phyloP scores from a whole-genome alignment of 35 echinoderm and acorn worm genomes.

The Diadema setosum region DNA sequence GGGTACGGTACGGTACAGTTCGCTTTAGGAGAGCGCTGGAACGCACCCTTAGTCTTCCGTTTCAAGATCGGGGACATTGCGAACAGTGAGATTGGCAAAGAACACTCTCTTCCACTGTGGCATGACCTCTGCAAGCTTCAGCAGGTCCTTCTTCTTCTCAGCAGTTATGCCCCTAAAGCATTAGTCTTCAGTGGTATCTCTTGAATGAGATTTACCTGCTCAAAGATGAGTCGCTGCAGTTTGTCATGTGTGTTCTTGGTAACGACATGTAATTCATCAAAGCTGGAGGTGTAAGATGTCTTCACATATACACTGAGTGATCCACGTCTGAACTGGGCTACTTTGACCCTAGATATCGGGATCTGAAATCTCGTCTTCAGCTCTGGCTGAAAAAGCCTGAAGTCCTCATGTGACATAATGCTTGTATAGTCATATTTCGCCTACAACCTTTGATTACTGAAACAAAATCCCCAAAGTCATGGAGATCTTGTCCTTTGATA shows the following conservation, averaged over 20 bases:
- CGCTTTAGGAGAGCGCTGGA: too few relatives aligned
- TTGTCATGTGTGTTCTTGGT: background rate
- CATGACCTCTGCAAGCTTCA: background rate
- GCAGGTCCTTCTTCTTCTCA: background rate
- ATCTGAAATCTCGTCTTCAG: background rate
- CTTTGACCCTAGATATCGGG: background rate
- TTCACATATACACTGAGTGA: background rate
- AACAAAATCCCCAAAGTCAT: background rate
- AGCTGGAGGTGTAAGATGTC: background rate
- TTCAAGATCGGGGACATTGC: background rate
- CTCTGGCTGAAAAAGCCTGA: background rate
- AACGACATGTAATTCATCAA: background rate
- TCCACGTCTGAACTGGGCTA: background rate
- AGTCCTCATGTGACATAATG: background rate
- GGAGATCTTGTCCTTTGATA: background rate
- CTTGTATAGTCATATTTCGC: background rate
- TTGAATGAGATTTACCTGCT: background rate
- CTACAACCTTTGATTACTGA: background rate
- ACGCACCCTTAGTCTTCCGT: too few relatives aligned
- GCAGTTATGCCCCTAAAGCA: background rate
- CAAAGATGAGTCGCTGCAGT: background rate
- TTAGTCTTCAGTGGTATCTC: background rate
- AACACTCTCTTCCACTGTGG: background rate
- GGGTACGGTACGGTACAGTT: too few relatives aligned
- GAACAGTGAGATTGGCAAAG: background rate